Base-by-base conservation (phyloP, 37 sponge, comb jelly and placozoan species). In the Cliona cf. orientalis region DNA sequence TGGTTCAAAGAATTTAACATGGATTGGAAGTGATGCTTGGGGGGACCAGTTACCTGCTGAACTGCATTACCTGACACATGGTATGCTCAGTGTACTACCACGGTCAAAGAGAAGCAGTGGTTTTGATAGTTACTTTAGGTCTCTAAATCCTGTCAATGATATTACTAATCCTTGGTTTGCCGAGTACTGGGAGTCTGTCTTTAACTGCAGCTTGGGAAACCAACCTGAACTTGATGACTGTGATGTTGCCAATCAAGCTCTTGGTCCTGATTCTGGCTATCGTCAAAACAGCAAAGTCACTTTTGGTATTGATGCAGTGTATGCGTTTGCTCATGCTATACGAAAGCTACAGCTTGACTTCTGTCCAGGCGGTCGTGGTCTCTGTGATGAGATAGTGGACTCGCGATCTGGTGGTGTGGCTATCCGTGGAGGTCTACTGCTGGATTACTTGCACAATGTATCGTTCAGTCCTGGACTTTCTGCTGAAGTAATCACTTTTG, bases 1-100 rank as follows among this genome's bases (percentile, higher is more conserved):
- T 69, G 23, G 41, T 25, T 1, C 39, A 5, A 78, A 63, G 41
- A 67, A 31, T 12, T 44, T 91, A 39, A 81, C 78, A 5, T 93
- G 83, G 80, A 91, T 94, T 1, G 94, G 71, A 11, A 85, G 82
- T 44, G 95, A 94, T 84, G 72, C 89, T 31, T 91, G 91, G 92
- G 95, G 78, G 0, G 93, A 80, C 58, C 19, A 29, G 9, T 43
- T 84, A 19, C 45, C 46, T 17, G 46, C 46, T 21, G n/a, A 69
- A 5, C 59, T 58, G 33, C 39, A 64, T 38, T 65, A 25, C 3
- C 45, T 84, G 1, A 75, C 76, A 11, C 38, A 46, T 22, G 85
- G 89, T 0, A 56, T 88, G 70, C 23, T 92, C 5, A 57, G 83
- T 32, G 75, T 92, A 4, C 6, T 73, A 5, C 89, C 89, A 1